phyloP scores from a whole-genome alignment of 2,113 vertebrate genomes.

The Morone saxatilis region DNA sequence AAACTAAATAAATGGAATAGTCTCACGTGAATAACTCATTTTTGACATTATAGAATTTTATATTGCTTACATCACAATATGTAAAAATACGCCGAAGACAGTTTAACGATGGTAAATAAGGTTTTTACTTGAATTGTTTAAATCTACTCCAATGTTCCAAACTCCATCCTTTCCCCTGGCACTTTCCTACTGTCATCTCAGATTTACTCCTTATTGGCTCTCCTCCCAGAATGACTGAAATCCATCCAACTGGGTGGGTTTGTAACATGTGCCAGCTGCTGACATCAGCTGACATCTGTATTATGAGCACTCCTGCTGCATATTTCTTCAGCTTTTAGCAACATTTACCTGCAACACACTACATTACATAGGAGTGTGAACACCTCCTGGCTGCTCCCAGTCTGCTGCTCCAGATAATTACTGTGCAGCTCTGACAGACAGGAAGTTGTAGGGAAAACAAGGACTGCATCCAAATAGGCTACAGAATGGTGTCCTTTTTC shows the following conservation, averaged over 20 bases:
- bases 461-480: background rate
- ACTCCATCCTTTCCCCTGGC: background rate
- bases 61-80: background rate
- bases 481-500: background rate
- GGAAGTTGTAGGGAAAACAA: background rate
- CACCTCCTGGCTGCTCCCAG: background rate
- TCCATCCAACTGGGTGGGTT: background rate
- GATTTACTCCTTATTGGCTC: background rate
- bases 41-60: background rate
- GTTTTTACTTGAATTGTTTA: background rate
- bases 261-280: background rate
- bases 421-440: background rate
- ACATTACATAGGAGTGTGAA: background rate
- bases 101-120: background rate
- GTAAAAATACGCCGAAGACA: background rate
- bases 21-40: no score
- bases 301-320: background rate
- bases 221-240: conserved; percentile 1
- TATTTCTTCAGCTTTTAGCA: background rate
- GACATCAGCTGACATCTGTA: background rate
- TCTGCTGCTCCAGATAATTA: background rate
- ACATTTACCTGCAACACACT: background rate
- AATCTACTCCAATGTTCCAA: background rate
- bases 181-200: background rate
- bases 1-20: background rate